Evolutionary conservation across 2,888 invertebrate genomes (phyloP).

Genomic region (Heteromyza rotundicornis): DNA sequence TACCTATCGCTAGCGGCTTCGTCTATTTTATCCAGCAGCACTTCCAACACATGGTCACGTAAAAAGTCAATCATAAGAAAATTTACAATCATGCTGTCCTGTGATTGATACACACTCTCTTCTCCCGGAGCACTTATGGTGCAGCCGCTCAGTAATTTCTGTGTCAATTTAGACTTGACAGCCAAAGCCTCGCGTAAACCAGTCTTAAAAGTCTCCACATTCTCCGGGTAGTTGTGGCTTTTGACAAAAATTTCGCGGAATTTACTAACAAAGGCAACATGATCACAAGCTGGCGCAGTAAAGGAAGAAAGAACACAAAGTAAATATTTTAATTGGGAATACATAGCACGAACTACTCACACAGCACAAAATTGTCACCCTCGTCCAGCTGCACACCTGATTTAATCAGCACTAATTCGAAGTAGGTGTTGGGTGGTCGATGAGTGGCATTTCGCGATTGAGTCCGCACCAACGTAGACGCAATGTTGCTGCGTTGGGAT

Average conservation of each 20-base stretch:
- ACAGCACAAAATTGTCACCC: constrained; percentile 51
- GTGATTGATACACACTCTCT: constrained; percentile 57
- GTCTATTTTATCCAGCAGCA: constrained; percentile 69
- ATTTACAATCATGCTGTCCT: constrained; percentile 70
- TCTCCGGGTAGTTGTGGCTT: constrained; percentile 65
- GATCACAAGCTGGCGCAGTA: constrained; percentile 57
- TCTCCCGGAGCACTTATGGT: constrained; percentile 53
- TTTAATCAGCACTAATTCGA: constrained; percentile 55
- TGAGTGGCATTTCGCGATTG: constrained; percentile 47
- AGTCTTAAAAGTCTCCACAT: constrained; percentile 66
- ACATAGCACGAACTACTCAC: constrained; percentile 38
- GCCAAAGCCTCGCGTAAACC: constrained; percentile 63
- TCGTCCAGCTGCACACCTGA: constrained; percentile 56
- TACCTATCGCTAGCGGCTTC: constrained; percentile 65
- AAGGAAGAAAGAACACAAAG: not conserved
- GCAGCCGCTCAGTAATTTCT: constrained; percentile 57
- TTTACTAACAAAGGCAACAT: constrained; percentile 64
- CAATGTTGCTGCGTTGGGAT: constrained; percentile 57
- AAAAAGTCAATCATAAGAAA: constrained; percentile 69
- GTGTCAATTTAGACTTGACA: constrained; percentile 41
- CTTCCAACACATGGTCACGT: constrained; percentile 68
- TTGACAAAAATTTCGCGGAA: constrained; percentile 63
- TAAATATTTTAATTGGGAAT: constrained; percentile 7
- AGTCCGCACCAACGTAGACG: constrained; percentile 50
- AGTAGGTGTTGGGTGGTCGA: constrained; percentile 56